Conservation (phyloP, 2,113 vertebrate genomes). For the Trematomus loennbergii region DNA sequence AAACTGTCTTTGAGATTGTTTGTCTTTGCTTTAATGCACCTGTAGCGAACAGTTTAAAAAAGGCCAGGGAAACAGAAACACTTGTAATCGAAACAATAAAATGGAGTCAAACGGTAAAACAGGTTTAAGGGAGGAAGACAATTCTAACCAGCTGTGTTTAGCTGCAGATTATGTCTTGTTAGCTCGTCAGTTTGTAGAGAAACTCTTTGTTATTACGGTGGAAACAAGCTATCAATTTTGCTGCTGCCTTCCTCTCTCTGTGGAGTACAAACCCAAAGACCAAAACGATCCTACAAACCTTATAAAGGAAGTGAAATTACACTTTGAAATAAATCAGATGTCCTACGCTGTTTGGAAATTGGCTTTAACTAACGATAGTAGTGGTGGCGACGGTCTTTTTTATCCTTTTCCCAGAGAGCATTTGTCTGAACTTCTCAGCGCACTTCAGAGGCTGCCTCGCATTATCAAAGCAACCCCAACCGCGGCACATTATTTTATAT, state of each 20-base stretch:
- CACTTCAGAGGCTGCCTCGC: constrained; percentile 43
- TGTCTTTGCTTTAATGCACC: no score
- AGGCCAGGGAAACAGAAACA: no score
- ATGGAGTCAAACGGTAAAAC: no score
- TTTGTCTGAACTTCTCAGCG: constrained; percentile 30
- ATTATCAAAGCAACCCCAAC: constrained; percentile 47
- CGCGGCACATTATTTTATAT: constrained; percentile 39
- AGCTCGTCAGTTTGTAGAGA: constrained; percentile 11
- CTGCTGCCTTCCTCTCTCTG: constrained; percentile 5
- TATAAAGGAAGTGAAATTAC: constrained; percentile 43
- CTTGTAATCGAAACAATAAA: no score
- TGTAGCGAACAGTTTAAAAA: no score
- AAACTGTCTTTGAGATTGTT: no score
- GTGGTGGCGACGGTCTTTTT: neutral
- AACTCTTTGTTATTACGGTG: constrained; percentile 23
- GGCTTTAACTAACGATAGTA: constrained; percentile 42
- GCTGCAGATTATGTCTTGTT: neutral
- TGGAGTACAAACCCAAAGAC: constrained; percentile 45
- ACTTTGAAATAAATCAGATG: constrained; percentile 32
- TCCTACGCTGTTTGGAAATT: constrained; percentile 50
- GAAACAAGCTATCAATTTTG: constrained; percentile 16
- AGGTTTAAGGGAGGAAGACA: no score
- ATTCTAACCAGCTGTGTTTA: no score
- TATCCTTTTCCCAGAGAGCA: constrained; percentile 28
- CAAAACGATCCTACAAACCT: constrained; percentile 18